phyloP scores from a whole-genome alignment of 2,888 invertebrate species.

The Notocelia uddmanniana region DNA sequence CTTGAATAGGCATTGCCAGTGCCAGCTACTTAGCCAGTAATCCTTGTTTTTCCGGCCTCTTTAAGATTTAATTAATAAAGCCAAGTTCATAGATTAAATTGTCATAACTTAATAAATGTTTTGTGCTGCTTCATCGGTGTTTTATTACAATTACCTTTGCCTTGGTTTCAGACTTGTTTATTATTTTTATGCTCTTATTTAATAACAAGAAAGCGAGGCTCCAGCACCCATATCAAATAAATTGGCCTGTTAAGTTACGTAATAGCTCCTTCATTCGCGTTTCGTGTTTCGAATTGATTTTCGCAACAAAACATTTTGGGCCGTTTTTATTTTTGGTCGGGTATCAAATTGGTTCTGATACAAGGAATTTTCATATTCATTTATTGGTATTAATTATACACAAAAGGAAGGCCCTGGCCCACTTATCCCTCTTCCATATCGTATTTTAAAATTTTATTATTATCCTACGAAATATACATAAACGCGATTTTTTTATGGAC shows the following conservation, averaged over 20 bases:
- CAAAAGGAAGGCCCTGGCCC: no score
- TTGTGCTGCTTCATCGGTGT: slow-evolving; percentile 23
- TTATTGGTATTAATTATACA: no score
- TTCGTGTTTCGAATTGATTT: slow-evolving; percentile 42
- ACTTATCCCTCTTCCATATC: no score
- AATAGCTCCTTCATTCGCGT: slow-evolving; percentile 40
- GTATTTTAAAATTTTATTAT: no score
- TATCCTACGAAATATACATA: no score
- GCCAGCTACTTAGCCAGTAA: no score
- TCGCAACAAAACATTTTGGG: slow-evolving; percentile 20
- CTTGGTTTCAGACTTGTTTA: slow-evolving; percentile 29
- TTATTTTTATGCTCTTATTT: slow-evolving; percentile 44
- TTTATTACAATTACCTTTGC: slow-evolving; percentile 35
- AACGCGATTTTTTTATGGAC: no score
- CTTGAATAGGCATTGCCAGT: no score
- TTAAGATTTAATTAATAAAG: slow-evolving; percentile 12
- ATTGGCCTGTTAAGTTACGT: slow-evolving; percentile 46
- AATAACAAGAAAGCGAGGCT: slow-evolving; percentile 34
- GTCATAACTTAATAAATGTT: slow-evolving; percentile 17
- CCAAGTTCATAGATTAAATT: slow-evolving; percentile 16
- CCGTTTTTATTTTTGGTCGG: background rate
- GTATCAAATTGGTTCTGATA: background rate
- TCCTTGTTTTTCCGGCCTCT: no score
- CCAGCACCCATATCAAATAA: slow-evolving; percentile 38
- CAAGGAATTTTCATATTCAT: background rate